Base-by-base conservation (phyloP, 2,888 invertebrate species). In the Adineta ricciae region DNA sequence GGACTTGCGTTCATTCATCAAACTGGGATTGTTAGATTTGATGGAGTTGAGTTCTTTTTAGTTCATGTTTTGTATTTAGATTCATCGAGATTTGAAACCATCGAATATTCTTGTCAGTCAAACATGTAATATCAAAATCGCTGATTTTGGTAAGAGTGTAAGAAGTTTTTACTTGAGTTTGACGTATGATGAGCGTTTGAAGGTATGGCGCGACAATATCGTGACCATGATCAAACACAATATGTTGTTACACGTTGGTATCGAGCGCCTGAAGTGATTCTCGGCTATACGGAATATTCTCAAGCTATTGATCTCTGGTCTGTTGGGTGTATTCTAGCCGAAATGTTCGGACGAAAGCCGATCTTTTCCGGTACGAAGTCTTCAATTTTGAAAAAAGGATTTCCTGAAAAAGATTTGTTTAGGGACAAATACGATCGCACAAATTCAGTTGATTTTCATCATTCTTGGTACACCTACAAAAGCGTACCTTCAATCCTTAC, bases 311-410 rank as follows among this genome's bases (percentile, higher is more conserved):
- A 92, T 88, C 91, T 92, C 91, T 92, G 92, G 90, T 93, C 93
- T 84, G 93, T 93, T 83, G 93, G 93, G 14, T 93, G 93, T 89
- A 93, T 93, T 88, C 92, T 93, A 89, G 93, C 92, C 89, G 93
- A 93, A 90, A 93, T 93, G 93, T 92, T 92, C 52, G 91, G 92
- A 87, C 93, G 93, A 38, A 90, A 92, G 85, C 93, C 93, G 49
- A 89, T 93, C 86, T 93, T 93, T 88, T 93, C 93, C 24, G 93
- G 93, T 73, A 92, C 92, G 54, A 93, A 92, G 21, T 38, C 24
- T 38, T n/a, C n/a, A n/a, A n/a, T n/a, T n/a, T n/a, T n/a, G n/a
- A n/a, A n/a, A n/a, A n/a, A n/a, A n/a, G n/a, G n/a, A n/a, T n/a
- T n/a, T n/a, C n/a, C 5, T 46, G 46, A 8, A 8, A 11, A 46